A percentile compares a stretch with the other conserved stretches of the same genome.
phyloP scores from a whole-genome alignment of 2,113 vertebrate genomes.

The Boulengeromyrus knoepffleri region DNA sequence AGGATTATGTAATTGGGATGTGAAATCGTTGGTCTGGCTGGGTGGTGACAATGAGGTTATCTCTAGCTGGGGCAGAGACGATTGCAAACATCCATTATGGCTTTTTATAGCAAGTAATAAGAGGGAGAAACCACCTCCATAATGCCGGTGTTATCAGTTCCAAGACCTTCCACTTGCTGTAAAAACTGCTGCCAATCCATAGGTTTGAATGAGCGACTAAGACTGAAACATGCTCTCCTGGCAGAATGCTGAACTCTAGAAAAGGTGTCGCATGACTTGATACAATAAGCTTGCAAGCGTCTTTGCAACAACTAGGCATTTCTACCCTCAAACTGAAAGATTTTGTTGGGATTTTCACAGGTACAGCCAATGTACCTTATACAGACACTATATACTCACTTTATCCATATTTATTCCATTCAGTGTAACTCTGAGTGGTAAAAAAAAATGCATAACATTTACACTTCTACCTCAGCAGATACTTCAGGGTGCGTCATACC shows the following conservation, averaged over 20 bases:
- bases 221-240: background rate
- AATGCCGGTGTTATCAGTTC: background rate
- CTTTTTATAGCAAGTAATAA: constrained; percentile 9
- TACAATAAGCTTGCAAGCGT: background rate
- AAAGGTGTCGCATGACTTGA: background rate
- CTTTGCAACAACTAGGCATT: background rate
- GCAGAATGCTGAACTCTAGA: background rate
- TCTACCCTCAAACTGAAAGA: background rate
- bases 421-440: background rate
- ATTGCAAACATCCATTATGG: background rate
- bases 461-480: too few relatives aligned
- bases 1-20: background rate
- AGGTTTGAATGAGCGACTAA: background rate
- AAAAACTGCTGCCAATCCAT: background rate
- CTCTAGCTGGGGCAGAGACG: background rate
- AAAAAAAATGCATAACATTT: background rate
- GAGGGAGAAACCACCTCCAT: background rate
- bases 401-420: background rate
- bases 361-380: background rate
- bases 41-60: background rate
- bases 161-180: background rate
- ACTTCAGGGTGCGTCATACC: too few relatives aligned
- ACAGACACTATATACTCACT: background rate
- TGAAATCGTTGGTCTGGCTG: background rate
- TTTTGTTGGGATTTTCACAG: background rate